Base-by-base conservation (phyloP, 2,797 vertebrate species). In the Enteromius mattozi region DNA sequence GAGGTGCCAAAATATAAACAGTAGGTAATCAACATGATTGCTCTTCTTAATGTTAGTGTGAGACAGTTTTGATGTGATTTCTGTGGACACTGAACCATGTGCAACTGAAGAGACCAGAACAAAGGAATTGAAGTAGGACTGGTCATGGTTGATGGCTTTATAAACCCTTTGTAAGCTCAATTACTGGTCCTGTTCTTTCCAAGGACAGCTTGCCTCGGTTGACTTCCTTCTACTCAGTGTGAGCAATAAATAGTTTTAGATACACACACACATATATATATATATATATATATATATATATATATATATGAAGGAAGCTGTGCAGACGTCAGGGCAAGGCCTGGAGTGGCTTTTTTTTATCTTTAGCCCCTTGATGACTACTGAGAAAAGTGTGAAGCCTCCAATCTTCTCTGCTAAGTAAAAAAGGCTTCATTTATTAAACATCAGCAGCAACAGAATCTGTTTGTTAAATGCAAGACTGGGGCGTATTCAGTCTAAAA, bases 371-470 rank as follows among this genome's bases (percentile, higher is more conserved):
- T 71, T 13, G 24, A 42, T 68, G 66, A 72, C 76, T 63, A 35
- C 45, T 72, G 59, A 69, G 16, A 68, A 47, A 77, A 65, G 51
- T 0, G 47, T 65, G 66, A 84, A 86, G 81, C 80, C 61, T 88
- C 33, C 70, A 81, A 89, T 92, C 80, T 87, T 90, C 89, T 84
- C 76, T 42, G 61, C 85, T 86, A 87, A 91, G 88, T 82, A 77
- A 16, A 7, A 71, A 79, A 16, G 68, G 85, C 82, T 80, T 89
- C 35, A 30, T 87, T 82, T 35, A 86, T 76, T 89, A 84, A 86
- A 88, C 79, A 80, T 70, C 37, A 71, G 45, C 86, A 89, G 86
- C 83, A 88, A 82, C 80, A 88, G 59, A 66, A 89, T 88, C 82
- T 80, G 71, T 56, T 84, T 81, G 61, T 35, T 68, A 83, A 84